Evolutionary conservation across 1,140 invertebrate genomes (phyloP), one percentile per base, ranked within the genome.

Genomic region (Apolygus lucorum): DNA sequence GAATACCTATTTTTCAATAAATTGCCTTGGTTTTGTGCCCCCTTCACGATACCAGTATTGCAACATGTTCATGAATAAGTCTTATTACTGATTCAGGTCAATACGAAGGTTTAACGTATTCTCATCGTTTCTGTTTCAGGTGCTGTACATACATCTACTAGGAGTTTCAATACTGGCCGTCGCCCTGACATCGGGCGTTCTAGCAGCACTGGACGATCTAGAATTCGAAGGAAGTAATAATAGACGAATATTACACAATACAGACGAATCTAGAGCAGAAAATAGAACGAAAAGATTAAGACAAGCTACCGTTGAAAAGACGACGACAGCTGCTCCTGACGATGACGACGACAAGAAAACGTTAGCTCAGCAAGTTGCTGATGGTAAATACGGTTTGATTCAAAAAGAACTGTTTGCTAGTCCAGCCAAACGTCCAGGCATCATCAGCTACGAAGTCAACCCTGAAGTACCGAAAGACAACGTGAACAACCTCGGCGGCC

Each of bases 341-440:
- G 82, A 85, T 74, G 87, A 90, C 66, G 90, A 92, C 64, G 86
- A 88, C 13, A 89, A 87, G 74, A 92, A 92, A 76, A 92, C 90
- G 1, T 79, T 93, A 27, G 86, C 89, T 0, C 89, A 93, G 78
- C 90, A 93, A 79, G 90, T 93, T 64, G 87, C 89, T 54, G 91
- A 93, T 75, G 91, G 91, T 11, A 93, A 93, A 80, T 95, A 95
- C 77, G 91, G 90, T 1, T 79, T 94, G 0, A 91, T 95, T 71
- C 90, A 93, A 74, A 88, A 89, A 76, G 91, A 94, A 78, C 83
- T 93, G 63, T 91, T 90, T 75, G 75, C 83, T 0, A 82, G 84
- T 8, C 78, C 81, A 4, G 84, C 87, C 1, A 85, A 88, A 75
- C 80, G 89, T 52, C 90, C 90, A 0, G 91, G 91, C 0, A 86